Percentiles rank a stretch among this genome's conserved stretches.
Evolutionary conservation across 2,797 vertebrate genomes (phyloP).

Genomic region (Pempheris klunzingeri): DNA sequence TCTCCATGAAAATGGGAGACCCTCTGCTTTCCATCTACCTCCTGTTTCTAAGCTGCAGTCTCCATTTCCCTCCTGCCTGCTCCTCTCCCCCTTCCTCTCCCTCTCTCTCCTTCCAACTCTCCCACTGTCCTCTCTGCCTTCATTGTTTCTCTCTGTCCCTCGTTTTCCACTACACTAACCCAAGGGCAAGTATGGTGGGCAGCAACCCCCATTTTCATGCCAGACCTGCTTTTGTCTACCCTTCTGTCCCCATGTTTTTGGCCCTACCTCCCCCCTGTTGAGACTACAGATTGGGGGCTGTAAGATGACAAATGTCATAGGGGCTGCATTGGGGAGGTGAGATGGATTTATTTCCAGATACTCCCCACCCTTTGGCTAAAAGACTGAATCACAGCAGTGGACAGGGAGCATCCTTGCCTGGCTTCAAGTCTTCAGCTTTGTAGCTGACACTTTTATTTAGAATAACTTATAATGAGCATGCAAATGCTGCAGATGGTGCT

Average conservation of each 20-base stretch:
- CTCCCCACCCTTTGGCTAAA: conserved; percentile 37
- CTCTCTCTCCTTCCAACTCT: conserved; percentile 11
- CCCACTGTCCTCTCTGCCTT: conserved; percentile 47
- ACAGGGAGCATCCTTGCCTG: background rate
- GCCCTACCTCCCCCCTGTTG: conserved; percentile 58
- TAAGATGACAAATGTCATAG: conserved; percentile 69
- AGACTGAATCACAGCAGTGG: conserved; percentile 31
- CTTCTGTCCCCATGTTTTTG: conserved; percentile 62
- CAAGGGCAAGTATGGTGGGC: conserved; percentile 60
- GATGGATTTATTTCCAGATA: conserved; percentile 41
- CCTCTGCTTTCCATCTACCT: conserved; percentile 74
- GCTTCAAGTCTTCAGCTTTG: conserved; percentile 15
- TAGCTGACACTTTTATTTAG: conserved; percentile 28
- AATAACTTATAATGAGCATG: conserved; percentile 31
- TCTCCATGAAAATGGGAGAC: conserved; percentile 80
- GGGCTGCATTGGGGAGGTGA: conserved; percentile 35
- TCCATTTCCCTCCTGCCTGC: conserved; percentile 50
- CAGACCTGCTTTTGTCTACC: conserved; percentile 73
- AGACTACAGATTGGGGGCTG: conserved; percentile 75
- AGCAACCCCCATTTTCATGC: conserved; percentile 53
- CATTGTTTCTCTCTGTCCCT: conserved; percentile 51
- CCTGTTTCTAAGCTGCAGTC: conserved; percentile 69
- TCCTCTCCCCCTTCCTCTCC: background rate
- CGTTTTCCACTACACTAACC: conserved; percentile 61
- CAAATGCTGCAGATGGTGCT: conserved; percentile 38